Evolutionary conservation across 2,797 vertebrate species (phyloP).

Genomic region (Xiphophorus birchmanni): DNA sequence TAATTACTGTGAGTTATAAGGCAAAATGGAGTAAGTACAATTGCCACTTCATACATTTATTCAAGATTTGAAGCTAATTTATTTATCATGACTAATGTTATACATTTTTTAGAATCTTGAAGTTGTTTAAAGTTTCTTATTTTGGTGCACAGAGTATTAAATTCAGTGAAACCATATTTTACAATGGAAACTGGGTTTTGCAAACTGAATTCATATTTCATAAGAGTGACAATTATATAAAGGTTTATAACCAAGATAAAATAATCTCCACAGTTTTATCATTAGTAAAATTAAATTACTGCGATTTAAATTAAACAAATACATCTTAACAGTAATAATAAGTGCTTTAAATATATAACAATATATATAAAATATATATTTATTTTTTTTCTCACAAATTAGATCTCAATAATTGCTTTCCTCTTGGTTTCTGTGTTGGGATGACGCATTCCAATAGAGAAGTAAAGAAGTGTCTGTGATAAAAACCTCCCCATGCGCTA

Average conservation of each 20-base stretch:
- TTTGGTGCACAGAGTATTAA: not conserved
- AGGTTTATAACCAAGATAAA: not conserved
- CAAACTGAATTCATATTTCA: not conserved
- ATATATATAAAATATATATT: too few relatives aligned
- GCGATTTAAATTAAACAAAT: not conserved
- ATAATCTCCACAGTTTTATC: not conserved
- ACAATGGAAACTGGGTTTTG: not conserved
- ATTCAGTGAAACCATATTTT: not conserved
- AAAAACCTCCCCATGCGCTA: conserved; percentile 36
- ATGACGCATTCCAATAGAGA: conserved; percentile 28
- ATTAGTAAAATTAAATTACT: not conserved
- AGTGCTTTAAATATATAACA: too few relatives aligned
- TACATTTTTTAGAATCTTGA: not conserved
- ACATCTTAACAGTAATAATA: not conserved
- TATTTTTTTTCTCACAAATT: not conserved
- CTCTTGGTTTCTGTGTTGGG: conserved; percentile 3
- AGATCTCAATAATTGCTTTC: not conserved
- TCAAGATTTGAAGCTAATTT: not conserved
- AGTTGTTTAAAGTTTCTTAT: not conserved
- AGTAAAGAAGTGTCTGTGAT: conserved; percentile 44
- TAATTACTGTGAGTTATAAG: not conserved
- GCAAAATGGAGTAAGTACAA: not conserved
- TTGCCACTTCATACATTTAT: not conserved
- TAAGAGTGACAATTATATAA: not conserved
- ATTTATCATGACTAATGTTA: not conserved